Percentiles rank a stretch among this genome's conserved stretches.
phyloP scores from a whole-genome alignment of 2,888 invertebrate genomes.

The Philonicus albiceps region DNA sequence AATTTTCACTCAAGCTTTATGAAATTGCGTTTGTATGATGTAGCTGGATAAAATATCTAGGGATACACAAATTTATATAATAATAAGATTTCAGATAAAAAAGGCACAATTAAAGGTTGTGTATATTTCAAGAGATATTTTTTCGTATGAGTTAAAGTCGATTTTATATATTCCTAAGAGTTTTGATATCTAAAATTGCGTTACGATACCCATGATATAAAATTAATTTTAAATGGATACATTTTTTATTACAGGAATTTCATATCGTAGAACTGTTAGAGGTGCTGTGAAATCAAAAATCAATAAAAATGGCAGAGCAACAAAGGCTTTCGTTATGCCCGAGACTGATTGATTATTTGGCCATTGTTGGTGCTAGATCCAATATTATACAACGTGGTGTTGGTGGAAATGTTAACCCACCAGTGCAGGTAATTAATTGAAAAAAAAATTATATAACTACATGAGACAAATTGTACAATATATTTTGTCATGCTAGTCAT shows the following conservation, averaged over 20 bases:
- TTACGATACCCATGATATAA: background rate
- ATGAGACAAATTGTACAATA: no score
- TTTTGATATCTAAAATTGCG: background rate
- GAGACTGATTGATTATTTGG: constrained; percentile 93
- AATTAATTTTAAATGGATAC: background rate
- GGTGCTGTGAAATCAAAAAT: background rate
- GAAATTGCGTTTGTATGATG: background rate
- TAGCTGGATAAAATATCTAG: background rate
- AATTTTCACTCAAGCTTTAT: background rate
- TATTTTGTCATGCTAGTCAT: background rate
- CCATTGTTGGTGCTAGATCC: constrained; percentile 92
- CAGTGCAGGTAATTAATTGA: constrained; percentile 73
- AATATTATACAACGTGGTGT: constrained; percentile 69
- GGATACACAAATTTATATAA: background rate
- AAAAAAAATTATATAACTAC: background rate
- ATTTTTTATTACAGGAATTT: constrained; percentile 1
- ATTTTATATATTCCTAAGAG: background rate
- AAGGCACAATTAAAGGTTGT: background rate
- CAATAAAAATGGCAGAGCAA: constrained; percentile 65
- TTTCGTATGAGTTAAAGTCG: background rate
- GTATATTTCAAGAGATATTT: background rate
- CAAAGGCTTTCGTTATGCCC: constrained; percentile 86
- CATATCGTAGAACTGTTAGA: background rate
- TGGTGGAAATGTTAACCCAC: constrained; percentile 69
- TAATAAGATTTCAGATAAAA: background rate